These are phyloP conservation scores for Epinephelus fuscoguttatus DNA, from an alignment of 2,113 vertebrate genomes.

Conservation along the genomic window DNA sequence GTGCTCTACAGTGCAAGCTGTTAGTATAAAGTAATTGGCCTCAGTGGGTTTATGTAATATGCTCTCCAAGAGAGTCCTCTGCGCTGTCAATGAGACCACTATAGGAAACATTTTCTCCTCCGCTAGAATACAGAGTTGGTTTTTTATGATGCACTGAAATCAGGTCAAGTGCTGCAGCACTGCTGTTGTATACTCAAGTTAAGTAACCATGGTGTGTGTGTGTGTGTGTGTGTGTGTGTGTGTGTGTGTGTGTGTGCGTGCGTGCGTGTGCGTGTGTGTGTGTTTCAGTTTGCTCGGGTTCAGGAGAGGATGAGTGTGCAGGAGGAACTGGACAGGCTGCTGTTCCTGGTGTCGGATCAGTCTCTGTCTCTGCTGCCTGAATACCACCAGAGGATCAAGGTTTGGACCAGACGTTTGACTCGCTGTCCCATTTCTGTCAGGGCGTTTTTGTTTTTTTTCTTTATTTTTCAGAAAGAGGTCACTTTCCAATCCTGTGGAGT, in stretches of 20 bases:
- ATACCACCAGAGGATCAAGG: conserved; percentile 93
- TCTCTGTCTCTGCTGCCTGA: conserved; percentile 90
- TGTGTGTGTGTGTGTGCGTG: background rate
- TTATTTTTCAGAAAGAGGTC: background rate
- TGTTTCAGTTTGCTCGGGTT: conserved; percentile 85
- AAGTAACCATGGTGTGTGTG: conserved; percentile 12
- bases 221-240: conserved; percentile 9
- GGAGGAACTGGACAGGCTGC: conserved; percentile 89
- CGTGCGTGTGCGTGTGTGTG: conserved; percentile 2
- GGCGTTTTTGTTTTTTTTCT: background rate
- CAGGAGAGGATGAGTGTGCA: conserved; percentile 85
- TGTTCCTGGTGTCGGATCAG: conserved; percentile 91
- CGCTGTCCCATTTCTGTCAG: background rate
- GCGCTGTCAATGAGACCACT: conserved; percentile 17
- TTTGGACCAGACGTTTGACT: conserved; percentile 56
- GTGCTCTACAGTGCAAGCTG: background rate
- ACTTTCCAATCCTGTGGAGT: background rate
- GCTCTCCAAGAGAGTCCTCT: background rate
- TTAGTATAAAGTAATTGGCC: conserved; percentile 9
- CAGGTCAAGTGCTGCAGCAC: conserved; percentile 37
- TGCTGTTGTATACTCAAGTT: conserved; percentile 9
- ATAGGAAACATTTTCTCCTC: background rate
- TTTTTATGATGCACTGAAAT: conserved; percentile 28
- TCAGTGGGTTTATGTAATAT: conserved; percentile 23
- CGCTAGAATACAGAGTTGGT: background rate